Base-by-base conservation (phyloP, 2,113 vertebrate species). In the Leucopsar rothschildi region DNA sequence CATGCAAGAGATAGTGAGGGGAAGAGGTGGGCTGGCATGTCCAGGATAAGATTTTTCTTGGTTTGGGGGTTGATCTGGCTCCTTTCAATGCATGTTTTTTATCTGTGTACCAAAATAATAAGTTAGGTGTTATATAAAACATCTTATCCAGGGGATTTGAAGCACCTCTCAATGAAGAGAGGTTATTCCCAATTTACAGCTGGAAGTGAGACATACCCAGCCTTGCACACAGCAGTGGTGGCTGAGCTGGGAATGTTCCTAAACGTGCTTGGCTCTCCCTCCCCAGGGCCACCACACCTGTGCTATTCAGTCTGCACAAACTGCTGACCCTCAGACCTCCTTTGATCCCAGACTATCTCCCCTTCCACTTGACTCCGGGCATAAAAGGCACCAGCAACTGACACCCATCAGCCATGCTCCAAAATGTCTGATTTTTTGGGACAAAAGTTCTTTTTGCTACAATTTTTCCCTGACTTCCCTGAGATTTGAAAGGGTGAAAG, bases 1-100 rank as follows among this genome's bases (percentile, higher is more conserved):
- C 13, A 6, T 0, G 0, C 17, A 42, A 47, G 47, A 44, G 35
- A 11, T 0, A 49, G 22, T 16, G 23, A 12, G 31, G 37, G 61
- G 47, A 60, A 63, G 40, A 60, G 16, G 21, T 22, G 65, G 61
- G 33, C 47, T 70, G 56, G 11, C 1, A 0, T 18, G 45, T 29
- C 35, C 22, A 39, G 29, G 33, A 23, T 20, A 20, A 66, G 42
- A 4, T 66, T 88, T 65, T 27, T 31, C 16, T 82, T 70, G 35
- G 8, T 61, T 57, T 78, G 55, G 25, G 37, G 16, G 15, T 77
- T 65, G 64, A 33, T 78, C 39, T 63, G 75, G 11, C 27, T 88
- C 71, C 55, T 77, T 73, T 52, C 29, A 40, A 12, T n/a, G 33
- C 1, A 12, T 25, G 42, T 5, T 63, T 65, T 66, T 69, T 52